Evolutionary conservation across 2,113 vertebrate species (phyloP), one percentile per base, ranked within the genome.

Genomic region (Lipotes vexillifer): DNA sequence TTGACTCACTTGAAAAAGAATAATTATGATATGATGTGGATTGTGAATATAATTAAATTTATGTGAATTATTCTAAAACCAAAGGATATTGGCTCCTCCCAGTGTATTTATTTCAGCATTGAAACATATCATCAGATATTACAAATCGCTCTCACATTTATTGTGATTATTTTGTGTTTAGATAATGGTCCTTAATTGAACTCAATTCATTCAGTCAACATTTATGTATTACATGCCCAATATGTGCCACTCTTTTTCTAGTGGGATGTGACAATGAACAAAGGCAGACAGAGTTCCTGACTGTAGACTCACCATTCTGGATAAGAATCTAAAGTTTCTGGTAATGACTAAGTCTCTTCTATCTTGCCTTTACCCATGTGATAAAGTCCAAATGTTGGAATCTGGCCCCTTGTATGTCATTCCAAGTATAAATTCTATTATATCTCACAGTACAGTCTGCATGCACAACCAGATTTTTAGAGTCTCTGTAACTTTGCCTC

Each of bases 1-100:
- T 78, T 82, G 66, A 92, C 93, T 94, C 71, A 83, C 77, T 91
- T 95, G 33, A 72, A 49, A 94, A 86, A 97, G 44, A 93, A 74
- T 65, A 92, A 96, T 87, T 83, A 82, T 66, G 8, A 57, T 46
- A 80, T 27, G 4, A 57, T 75, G 8, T 93, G 49, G 12, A 52
- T 68, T 95, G 13, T 89, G 46, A 83, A 38, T 85, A 95, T 88
- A 92, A 90, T 95, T 86, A 81, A 95, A 90, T 91, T 69, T 86
- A 65, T 75, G 20, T 13, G 57, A 89, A 95, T 93, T 82, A 90
- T 69, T 91, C 66, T 95, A 80, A 94, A 94, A 94, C 49, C 72
- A 88, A 78, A 72, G 18, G 8, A 96, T 36, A 15, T n/a, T 55
- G 20, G 20, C 52, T 97, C 25, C 15, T 65, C 66, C 69, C 17